Conservation (phyloP, 2,113 vertebrate genomes). For the Trinectes maculatus region DNA sequence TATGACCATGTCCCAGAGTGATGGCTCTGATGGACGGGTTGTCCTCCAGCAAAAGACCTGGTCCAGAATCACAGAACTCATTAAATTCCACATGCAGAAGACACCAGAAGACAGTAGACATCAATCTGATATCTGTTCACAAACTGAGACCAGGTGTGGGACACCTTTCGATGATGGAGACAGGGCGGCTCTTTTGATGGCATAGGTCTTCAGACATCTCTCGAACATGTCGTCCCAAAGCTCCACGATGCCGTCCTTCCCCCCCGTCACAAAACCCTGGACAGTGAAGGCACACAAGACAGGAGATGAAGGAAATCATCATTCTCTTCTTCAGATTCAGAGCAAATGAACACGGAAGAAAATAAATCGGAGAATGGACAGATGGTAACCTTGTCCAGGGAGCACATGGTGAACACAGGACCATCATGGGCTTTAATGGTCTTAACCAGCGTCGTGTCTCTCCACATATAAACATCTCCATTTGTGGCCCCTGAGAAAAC, state of each 20-base stretch:
- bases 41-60: constrained; percentile 95
- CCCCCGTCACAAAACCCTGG: constrained; percentile 97
- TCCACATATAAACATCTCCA: constrained; percentile 98
- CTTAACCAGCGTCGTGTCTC: constrained; percentile 89
- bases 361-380: not conserved
- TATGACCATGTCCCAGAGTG: constrained; percentile 95
- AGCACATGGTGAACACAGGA: constrained; percentile 96
- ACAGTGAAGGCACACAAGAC: constrained; percentile 18
- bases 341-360: not conserved
- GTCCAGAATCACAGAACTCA: not conserved
- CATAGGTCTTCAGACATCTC: constrained; percentile 95
- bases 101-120: too few species aligned
- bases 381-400: constrained; percentile 91
- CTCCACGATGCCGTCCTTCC: constrained; percentile 96
- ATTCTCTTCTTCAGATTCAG: not conserved
- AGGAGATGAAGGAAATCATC: not conserved
- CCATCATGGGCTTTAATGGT: constrained; percentile 97
- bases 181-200: constrained; percentile 93
- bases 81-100: not conserved
- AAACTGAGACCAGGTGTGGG: not conserved
- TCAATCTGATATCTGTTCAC: not conserved
- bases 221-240: constrained; percentile 99
- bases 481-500: constrained; percentile 94
- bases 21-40: constrained; percentile 97
- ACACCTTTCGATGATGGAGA: constrained; percentile 95